Evolutionary conservation across 2,113 vertebrate species (phyloP).

Genomic region (Crocuta crocuta): DNA sequence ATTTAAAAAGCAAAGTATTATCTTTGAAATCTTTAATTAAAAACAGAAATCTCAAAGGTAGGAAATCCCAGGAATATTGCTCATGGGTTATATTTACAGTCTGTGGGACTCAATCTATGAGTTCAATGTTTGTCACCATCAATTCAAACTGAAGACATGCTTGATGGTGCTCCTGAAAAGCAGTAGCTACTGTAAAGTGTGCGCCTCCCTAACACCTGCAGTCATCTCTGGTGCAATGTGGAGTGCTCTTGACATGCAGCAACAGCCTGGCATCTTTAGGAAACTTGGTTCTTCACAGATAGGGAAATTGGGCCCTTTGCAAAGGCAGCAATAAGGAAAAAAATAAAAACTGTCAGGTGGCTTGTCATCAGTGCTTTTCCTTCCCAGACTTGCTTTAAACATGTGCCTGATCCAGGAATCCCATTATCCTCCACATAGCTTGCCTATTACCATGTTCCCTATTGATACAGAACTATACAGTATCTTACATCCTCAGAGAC

Average conservation of each 20-base stretch:
- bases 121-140: not conserved
- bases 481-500: not conserved
- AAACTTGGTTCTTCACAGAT: not conserved
- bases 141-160: not conserved
- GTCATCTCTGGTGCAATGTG: too few relatives aligned
- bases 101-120: not conserved
- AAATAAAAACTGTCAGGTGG: not conserved
- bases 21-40: slow-evolving; percentile 8
- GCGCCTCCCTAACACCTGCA: not conserved
- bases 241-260: not conserved
- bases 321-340: not conserved
- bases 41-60: not conserved
- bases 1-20: not conserved
- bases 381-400: not conserved
- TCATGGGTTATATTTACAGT: not conserved
- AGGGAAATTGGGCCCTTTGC: not conserved
- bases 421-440: not conserved
- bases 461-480: not conserved
- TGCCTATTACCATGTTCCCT: not conserved
- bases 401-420: not conserved
- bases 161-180: not conserved
- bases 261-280: not conserved
- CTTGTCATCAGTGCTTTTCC: not conserved
- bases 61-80: not conserved
- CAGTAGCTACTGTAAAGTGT: not conserved